Evolutionary conservation across 1,140 invertebrate species (phyloP), one percentile per base, ranked within the genome.

Genomic region (Bicyclus anynana): DNA sequence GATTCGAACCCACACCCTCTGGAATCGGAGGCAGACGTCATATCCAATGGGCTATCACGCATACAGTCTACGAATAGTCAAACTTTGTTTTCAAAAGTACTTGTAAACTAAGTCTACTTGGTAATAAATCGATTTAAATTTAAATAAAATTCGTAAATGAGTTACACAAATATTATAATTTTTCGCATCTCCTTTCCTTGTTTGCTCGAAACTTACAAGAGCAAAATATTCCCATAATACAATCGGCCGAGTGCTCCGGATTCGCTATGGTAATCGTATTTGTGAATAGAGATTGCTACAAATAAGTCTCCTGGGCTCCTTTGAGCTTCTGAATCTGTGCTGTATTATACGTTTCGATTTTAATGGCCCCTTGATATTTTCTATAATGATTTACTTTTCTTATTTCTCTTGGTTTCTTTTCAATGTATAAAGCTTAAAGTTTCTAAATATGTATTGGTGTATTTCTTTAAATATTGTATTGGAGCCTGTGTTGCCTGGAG

Each of bases 231-330:
- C 16, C 23, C 18, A 48, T 37, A 35, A 47, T 21, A 55, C 27
- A 23, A 55, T 21, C 17, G 37, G 17, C 48, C 23, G 38, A 13
- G 13, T 50, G 47, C 52, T 29, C 52, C 47, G 17, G 35, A 53
- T 44, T 54, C 46, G 54, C 49, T 58, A 33, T 49, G 42, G 52
- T 57, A 65, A 65, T 58, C 50, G 57, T 68, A 73, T 72, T 72
- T 70, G 65, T 66, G 71, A 69, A 72, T 59, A 67, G 69, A 71
- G 64, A 69, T 69, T 74, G 74, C 64, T 69, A 60, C 69, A 77
- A 77, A 77, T 74, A 74, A 72, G 72, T 74, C 72, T 59, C 74
- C 40, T 40, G 72, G 62, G 65, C 17, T 44, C 21, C 40, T 29
- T 42, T 40, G 57, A 63, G 48, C 58, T 40, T 62, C 44, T 42